phyloP scores from a whole-genome alignment of 2,113 vertebrate species.

The Cavia porcellus region DNA sequence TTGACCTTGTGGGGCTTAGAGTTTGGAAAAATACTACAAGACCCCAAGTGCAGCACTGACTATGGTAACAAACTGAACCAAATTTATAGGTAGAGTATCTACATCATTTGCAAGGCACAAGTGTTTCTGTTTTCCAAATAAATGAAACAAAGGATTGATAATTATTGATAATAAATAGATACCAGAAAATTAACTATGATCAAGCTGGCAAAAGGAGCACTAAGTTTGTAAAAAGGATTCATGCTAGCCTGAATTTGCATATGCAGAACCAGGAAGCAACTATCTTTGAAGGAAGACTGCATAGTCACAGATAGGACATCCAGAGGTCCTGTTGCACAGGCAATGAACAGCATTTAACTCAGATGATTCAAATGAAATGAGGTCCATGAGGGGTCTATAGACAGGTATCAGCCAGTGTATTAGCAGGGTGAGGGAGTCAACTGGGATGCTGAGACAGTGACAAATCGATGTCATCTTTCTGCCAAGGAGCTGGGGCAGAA shows the following conservation, averaged over 20 bases:
- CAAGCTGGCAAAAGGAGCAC: background rate
- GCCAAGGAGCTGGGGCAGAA: background rate
- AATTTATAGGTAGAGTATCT: background rate
- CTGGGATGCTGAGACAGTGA: background rate
- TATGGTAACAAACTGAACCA: background rate
- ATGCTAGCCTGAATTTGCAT: background rate
- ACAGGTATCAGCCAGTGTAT: rapidly evolving
- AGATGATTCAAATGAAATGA: background rate
- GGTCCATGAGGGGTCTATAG: background rate
- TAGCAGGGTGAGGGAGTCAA: background rate
- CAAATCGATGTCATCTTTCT: background rate
- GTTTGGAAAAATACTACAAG: background rate
- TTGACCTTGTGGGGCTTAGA: background rate
- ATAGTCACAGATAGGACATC: background rate
- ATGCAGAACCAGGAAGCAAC: background rate
- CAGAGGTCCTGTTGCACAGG: background rate
- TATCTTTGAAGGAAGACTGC: background rate
- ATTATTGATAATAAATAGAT: background rate
- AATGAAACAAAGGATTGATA: conserved; percentile 1
- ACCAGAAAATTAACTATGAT: conserved; percentile 15
- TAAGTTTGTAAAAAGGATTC: background rate
- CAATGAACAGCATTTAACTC: conserved; percentile 28
- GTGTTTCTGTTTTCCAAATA: conserved; percentile 25
- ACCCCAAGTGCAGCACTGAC: background rate
- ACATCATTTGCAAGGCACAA: background rate